phyloP scores from a whole-genome alignment of 2,797 vertebrate genomes.

The Perodicticus potto region DNA sequence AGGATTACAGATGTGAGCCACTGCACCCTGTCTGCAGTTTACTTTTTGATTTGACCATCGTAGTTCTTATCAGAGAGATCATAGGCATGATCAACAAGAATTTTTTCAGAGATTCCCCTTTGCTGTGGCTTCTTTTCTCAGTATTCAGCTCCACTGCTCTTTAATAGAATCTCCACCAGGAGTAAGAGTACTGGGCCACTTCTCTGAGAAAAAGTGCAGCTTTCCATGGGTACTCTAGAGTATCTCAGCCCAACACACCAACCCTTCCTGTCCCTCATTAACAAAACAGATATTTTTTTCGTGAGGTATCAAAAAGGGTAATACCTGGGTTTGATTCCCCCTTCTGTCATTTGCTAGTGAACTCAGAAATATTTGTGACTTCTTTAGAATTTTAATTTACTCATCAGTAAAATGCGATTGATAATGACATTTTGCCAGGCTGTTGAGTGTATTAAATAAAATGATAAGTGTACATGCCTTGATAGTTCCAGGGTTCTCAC shows the following conservation, averaged over 20 bases:
- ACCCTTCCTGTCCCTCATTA: neutral
- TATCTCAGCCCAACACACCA: neutral
- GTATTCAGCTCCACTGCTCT: neutral
- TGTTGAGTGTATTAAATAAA: neutral
- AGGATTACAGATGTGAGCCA: no score
- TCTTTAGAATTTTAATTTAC: conserved; percentile 17
- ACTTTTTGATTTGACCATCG: neutral
- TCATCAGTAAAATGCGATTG: neutral
- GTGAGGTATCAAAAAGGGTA: neutral
- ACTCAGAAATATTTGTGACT: neutral
- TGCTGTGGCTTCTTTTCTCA: neutral
- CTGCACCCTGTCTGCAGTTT: neutral
- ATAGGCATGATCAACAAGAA: neutral
- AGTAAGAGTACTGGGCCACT: neutral
- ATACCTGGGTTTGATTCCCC: neutral
- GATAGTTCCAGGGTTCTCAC: neutral
- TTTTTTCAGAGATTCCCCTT: neutral
- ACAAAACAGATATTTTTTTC: neutral
- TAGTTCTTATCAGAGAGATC: neutral
- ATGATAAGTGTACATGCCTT: neutral
- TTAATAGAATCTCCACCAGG: neutral
- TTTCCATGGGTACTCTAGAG: neutral
- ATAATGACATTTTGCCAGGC: neutral
- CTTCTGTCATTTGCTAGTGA: neutral
- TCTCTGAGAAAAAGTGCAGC: neutral